Evolutionary conservation across 2,888 invertebrate species (phyloP), one percentile per base, ranked within the genome.

Genomic region (Plemyria rubiginata): DNA sequence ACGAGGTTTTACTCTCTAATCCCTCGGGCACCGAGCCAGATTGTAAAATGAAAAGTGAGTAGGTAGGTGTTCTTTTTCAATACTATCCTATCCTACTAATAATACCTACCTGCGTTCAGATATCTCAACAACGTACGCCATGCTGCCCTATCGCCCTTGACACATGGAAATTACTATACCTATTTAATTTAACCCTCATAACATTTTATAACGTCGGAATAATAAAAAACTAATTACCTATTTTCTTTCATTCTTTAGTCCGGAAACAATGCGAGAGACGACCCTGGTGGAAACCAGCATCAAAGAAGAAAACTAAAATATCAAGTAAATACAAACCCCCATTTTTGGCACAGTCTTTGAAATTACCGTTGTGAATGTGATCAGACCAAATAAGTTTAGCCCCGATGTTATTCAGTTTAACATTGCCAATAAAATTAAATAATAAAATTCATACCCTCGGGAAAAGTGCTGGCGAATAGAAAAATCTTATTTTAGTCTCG

Each of bases 401-500:
- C 36, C 36, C 36, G 36, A 38, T 38, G 11, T 38, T 38, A 38
- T 38, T 38, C 0, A 38, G 11, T 38, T 38, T 9, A 38, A 38
- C 32, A 32, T 7, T 32, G 32, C 32, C 32, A 38, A 11, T 38
- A 38, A 38, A 38, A 38, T 11, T 11, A 38, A 11, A 32, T 32
- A 38, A 38, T 38, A 11, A 38, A 38, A 38, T 38, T 11, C 8
- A 38, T 38, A 38, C 36, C 36, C 36, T 11, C 11, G 36, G 36
- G 11, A 38, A 38, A 11, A 32, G 1, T 38, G 36, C 36, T 38
- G 36, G 52, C 8, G 5, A 40, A 48, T 29, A 46, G 28, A 38
- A 59, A 52, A 48, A 52, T 36, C 12, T 36, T 48, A 53, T 52
- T 59, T 52, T 58, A 22, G 51, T 53, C 52, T 52, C 52, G 52